Evolutionary conservation across 2,888 invertebrate genomes (phyloP), one percentile per base, ranked within the genome.

Genomic region (Fragum whitleyi): DNA sequence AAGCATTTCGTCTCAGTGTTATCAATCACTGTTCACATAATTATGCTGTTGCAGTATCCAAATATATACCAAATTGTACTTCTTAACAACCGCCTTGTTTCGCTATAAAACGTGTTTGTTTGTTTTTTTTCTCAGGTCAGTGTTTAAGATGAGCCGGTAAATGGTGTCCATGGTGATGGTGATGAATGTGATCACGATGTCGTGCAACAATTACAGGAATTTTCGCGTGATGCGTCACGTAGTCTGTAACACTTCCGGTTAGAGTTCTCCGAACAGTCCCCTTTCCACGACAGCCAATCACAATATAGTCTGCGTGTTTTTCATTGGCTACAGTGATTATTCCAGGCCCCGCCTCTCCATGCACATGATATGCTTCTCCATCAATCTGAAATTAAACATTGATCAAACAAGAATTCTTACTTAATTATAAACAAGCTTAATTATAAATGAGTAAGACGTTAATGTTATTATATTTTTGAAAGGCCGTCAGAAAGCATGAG

Each of bases 371-470:
- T 1, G 78, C 71, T 28, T 69, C 65, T 19, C 62, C 75, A 23
- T 80, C 62, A 55, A 84, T 42, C 83, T 84, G 68, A 21, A 59
- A 47, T n/a, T 95, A 76, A 61, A 36, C 3, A 36, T 36, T 36
- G 9, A 59, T 19, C n/a, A n/a, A n/a, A n/a, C n/a, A n/a, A 36
- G 28, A 65, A 65, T 16, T 2, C n/a, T 16, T 2, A 65, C 42
- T 42, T 11, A 9, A 42, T 16, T 16, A 42, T n/a, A n/a, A n/a
- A n/a, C n/a, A n/a, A n/a, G n/a, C n/a, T n/a, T n/a, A n/a, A n/a
- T n/a, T n/a, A n/a, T n/a, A n/a, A n/a, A n/a, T n/a, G n/a, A n/a
- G n/a, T n/a, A n/a, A n/a, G n/a, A n/a, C n/a, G n/a, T n/a, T n/a
- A n/a, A n/a, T n/a, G n/a, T n/a, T n/a, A n/a, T n/a, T n/a, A n/a